Evolutionary conservation across 2,888 invertebrate genomes (phyloP).

Genomic region (Acholoe squamosa): DNA sequence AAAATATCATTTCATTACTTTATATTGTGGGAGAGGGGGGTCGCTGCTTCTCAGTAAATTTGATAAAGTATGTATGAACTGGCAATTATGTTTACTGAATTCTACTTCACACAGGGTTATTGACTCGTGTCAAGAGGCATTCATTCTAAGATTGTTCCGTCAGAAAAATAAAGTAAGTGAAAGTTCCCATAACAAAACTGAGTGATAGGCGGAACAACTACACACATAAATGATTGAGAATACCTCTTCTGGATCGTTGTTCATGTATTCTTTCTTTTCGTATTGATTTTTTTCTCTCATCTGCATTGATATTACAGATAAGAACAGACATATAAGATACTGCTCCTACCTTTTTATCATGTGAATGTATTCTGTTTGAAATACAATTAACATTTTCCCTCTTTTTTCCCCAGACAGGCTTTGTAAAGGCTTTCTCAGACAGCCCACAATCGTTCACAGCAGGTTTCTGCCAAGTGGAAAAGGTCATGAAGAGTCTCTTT

Average conservation of each 20-base stretch:
- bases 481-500: constrained; percentile 96
- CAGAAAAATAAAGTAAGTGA: constrained; percentile 92
- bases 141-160: constrained; percentile 94
- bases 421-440: constrained; percentile 97
- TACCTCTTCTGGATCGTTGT: no score
- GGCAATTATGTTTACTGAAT: no score
- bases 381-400: background rate
- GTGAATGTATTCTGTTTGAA: no score
- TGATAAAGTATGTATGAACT: no score
- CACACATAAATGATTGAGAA: no score
- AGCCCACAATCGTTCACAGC: constrained; percentile 94
- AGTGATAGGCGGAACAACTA: no score
- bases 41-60: no score
- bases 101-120: constrained; percentile 79
- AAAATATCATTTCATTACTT: no score
- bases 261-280: no score
- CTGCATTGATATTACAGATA: background rate
- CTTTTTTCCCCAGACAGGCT: constrained; percentile 86
- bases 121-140: constrained; percentile 97
- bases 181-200: background rate
- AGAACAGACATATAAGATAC: no score
- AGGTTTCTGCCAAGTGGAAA: constrained; percentile 94
- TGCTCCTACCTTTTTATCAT: no score
- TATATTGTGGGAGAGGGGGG: no score
- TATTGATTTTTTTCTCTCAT: background rate